Evolutionary conservation across 1,140 invertebrate species (phyloP).

Genomic region (Thaumatotibia leucotreta): DNA sequence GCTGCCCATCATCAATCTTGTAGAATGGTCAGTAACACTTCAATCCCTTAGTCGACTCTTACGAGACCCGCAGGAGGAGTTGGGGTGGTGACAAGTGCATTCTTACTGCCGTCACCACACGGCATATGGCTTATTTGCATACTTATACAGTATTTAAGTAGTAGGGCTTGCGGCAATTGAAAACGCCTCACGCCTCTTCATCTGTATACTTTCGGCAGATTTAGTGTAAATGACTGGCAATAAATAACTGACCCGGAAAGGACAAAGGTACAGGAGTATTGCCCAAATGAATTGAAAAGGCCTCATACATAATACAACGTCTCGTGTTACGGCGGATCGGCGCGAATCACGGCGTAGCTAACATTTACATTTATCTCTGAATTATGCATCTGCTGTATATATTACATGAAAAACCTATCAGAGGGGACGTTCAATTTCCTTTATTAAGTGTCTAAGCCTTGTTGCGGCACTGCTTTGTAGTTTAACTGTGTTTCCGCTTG

Average conservation of each 20-base stretch:
- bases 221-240: slow-evolving; percentile 61
- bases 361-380: slow-evolving; percentile 13
- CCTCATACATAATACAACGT: slow-evolving; percentile 69
- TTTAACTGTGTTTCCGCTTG: background rate
- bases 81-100: no score
- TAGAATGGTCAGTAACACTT: no score
- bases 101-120: no score
- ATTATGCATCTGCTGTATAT: slow-evolving; percentile 10
- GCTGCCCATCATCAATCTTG: no score
- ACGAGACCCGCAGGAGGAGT: no score
- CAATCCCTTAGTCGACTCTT: no score
- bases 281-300: slow-evolving; percentile 71
- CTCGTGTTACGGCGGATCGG: slow-evolving; percentile 17
- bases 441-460: slow-evolving; percentile 1
- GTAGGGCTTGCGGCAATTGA: background rate
- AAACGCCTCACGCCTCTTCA: background rate
- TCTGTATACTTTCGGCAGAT: slow-evolving; percentile 31
- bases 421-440: slow-evolving; percentile 2
- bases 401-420: slow-evolving; percentile 13
- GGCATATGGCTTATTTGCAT: no score
- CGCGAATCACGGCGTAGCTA: slow-evolving; percentile 6
- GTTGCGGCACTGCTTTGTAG: background rate
- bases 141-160: no score
- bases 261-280: slow-evolving; percentile 65
- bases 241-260: slow-evolving; percentile 71